Evolutionary conservation across 2,888 invertebrate genomes (phyloP), one percentile per base, ranked within the genome.

Genomic region (Sminthurinus aureus): DNA sequence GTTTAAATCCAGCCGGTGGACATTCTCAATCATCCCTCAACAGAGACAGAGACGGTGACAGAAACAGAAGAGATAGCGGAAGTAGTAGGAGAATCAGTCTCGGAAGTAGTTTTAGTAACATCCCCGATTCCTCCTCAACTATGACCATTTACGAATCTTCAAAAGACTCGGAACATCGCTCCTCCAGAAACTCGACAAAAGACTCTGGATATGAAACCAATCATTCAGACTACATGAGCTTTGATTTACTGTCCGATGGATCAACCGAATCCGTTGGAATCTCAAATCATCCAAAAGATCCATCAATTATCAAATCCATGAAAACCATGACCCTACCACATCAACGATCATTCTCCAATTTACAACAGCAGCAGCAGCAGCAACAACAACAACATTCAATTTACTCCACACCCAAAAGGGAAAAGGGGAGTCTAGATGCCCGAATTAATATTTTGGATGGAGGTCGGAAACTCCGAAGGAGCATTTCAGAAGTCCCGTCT

Each of bases 201-300:
- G 89, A 89, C 85, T 89, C 89, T 13, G 89, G 89, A 20, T 89
- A 89, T 85, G 89, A 89, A 81, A 89, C 89, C 2, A 87, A 84
- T 80, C 86, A 84, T 71, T 86, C 87, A 3, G 87, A 87, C 75
- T 87, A 87, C 79, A 84, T 85, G 83, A 87, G 86, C 81, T 85
- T 86, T 64, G 85, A 82, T n/a, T n/a, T 84, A 24, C 78, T 85
- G 15, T 80, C 80, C 0, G 69, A 71, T 64, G 74, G 74, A n/a
- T 80, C 80, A 20, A 84, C 85, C 0, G 81, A 84, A 24, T 82
- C 82, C 77, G 67, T 69, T 52, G 74, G 74, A 67, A 75, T n/a
- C 51, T 64, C 38, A 26, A n/a, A 18, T 6, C 64, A 75, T 20
- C 78, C 6, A 67, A 75, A 20, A 67, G 67, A 26, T 52, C 73